Conservation (phyloP, 1,140 invertebrate species). For the Arion vulgaris region DNA sequence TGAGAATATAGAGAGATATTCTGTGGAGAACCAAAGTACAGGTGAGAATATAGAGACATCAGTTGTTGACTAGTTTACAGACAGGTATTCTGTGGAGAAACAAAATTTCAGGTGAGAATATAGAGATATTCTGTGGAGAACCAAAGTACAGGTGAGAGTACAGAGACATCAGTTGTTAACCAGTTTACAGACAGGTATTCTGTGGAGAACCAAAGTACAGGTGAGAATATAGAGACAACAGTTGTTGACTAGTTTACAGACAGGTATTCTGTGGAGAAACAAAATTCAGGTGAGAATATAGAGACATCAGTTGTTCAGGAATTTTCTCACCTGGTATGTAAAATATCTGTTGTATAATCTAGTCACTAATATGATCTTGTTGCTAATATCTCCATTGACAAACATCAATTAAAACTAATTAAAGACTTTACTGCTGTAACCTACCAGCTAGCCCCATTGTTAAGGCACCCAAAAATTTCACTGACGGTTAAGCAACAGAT, state of each 20-base stretch:
- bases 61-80: constrained; percentile 92
- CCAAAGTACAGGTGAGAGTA: too few relatives aligned
- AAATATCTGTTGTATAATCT: too few relatives aligned
- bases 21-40: too few relatives aligned
- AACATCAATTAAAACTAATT: too few relatives aligned
- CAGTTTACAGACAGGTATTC: constrained; percentile 90
- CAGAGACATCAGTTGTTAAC: constrained; percentile 88
- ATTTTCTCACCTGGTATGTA: too few relatives aligned
- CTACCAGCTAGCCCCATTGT: too few relatives aligned
- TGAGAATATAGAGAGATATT: background rate
- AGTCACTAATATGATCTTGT: too few relatives aligned
- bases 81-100: constrained; percentile 85
- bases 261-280: constrained; percentile 83
- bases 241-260: constrained; percentile 93
- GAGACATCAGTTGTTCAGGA: constrained; percentile 92
- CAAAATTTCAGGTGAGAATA: background rate
- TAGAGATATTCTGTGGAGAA: background rate
- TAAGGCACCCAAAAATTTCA: too few relatives aligned
- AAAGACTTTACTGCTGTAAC: too few relatives aligned
- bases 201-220: constrained; percentile 74
- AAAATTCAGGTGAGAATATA: constrained; percentile 1
- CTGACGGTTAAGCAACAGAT: too few relatives aligned
- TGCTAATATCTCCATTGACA: too few relatives aligned
- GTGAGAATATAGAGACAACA: constrained; percentile 9
- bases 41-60: too few relatives aligned